Percentiles rank a stretch among this genome's conserved stretches.
Conservation (phyloP, 2,888 invertebrate genomes). For the Netelia fuscicornis region DNA sequence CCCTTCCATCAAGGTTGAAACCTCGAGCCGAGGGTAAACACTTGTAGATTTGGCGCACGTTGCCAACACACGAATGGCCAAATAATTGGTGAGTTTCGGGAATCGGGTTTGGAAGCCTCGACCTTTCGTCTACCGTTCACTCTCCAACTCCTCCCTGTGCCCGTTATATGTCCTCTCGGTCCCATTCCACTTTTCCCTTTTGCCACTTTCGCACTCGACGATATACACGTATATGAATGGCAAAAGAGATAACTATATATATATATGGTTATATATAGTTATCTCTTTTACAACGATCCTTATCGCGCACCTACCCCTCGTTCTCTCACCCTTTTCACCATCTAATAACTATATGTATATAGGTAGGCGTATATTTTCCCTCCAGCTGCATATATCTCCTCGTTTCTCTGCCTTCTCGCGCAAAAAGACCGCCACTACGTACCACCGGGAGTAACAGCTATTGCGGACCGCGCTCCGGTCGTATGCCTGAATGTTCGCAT, state of each 20-base stretch:
- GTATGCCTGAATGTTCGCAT: conserved; percentile 82
- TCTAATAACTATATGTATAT: conserved; percentile 53
- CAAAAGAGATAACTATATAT: conserved; percentile 35
- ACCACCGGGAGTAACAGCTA: conserved; percentile 42
- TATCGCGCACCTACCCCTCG: conserved; percentile 48
- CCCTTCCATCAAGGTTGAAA: conserved; percentile 50
- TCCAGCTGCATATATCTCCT: conserved; percentile 13
- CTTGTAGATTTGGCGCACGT: conserved; percentile 84
- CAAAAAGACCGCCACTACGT: conserved; percentile 10
- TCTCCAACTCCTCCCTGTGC: conserved; percentile 58
- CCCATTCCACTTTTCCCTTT: conserved; percentile 33
- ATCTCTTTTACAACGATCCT: conserved; percentile 18
- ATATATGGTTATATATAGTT: conserved; percentile 19
- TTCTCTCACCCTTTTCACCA: conserved; percentile 18
- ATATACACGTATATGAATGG: conserved; percentile 21
- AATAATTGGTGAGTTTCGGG: conserved; percentile 84
- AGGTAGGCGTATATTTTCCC: background rate
- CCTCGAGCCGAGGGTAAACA: conserved; percentile 77
- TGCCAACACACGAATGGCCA: conserved; percentile 81
- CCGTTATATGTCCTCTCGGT: conserved; percentile 66
- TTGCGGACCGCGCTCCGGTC: conserved; percentile 72
- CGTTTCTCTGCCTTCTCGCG: conserved; percentile 16
- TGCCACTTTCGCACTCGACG: conserved; percentile 48
- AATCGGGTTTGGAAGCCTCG: conserved; percentile 75
- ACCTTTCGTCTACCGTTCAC: conserved; percentile 70